Evolutionary conservation across 2,113 vertebrate species (phyloP).

Genomic region (Clinocottus analis): DNA sequence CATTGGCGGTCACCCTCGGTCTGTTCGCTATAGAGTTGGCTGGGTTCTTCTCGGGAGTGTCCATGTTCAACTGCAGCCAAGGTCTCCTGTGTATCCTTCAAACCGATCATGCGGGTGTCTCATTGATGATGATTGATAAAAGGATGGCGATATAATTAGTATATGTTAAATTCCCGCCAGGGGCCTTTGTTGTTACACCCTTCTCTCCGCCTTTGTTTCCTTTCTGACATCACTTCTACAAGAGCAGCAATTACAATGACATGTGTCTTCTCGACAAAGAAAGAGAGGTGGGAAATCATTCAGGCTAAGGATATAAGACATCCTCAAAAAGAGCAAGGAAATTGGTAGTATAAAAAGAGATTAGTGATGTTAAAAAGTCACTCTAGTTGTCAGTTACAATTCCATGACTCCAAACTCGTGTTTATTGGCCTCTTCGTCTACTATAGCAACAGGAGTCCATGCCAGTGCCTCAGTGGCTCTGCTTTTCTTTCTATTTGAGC

Average conservation of each 20-base stretch:
- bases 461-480: slow-evolving; percentile 82
- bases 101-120: not conserved
- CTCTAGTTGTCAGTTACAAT: slow-evolving; percentile 53
- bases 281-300: not conserved
- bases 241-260: not conserved
- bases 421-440: slow-evolving; percentile 2
- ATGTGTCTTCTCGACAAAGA: not conserved
- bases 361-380: not conserved
- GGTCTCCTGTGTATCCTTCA: slow-evolving; percentile 92
- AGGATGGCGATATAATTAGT: not conserved
- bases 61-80: slow-evolving; percentile 91
- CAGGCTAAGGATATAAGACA: not conserved
- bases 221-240: slow-evolving; percentile 1
- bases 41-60: slow-evolving; percentile 90
- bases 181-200: not conserved
- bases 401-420: slow-evolving; percentile 73
- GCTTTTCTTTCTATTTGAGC: slow-evolving; percentile 85
- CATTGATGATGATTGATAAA: not conserved
- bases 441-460: slow-evolving; percentile 83
- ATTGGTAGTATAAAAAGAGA: not conserved
- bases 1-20: slow-evolving; percentile 86
- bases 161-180: not conserved
- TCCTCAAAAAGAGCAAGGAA: not conserved
- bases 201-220: not conserved
- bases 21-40: slow-evolving; percentile 88